Evolutionary conservation across 2,797 vertebrate genomes (phyloP).

Genomic region (Gymnothorax reevesii): DNA sequence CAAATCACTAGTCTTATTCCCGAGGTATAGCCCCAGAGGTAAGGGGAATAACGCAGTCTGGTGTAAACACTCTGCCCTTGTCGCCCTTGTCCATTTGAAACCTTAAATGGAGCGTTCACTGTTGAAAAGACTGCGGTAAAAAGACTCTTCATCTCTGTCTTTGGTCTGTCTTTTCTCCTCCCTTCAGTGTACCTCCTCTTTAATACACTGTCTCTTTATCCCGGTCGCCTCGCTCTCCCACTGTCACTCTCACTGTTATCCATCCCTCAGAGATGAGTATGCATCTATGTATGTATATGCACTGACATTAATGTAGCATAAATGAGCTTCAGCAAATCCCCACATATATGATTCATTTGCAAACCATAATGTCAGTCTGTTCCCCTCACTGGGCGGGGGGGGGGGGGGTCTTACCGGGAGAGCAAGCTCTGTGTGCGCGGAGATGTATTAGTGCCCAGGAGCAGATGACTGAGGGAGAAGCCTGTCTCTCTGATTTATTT

Average conservation of each 20-base stretch:
- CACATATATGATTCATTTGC: slow-evolving; percentile 64
- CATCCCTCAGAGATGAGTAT: neutral
- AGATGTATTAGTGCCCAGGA: slow-evolving; percentile 73
- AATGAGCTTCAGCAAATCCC: slow-evolving; percentile 66
- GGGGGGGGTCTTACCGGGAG: slow-evolving; percentile 53
- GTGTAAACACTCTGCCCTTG: neutral
- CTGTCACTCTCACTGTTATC: too few species aligned
- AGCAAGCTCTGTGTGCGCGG: slow-evolving; percentile 55
- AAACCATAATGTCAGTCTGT: slow-evolving; percentile 64
- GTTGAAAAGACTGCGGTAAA: neutral
- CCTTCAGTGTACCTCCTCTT: neutral
- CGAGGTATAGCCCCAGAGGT: neutral
- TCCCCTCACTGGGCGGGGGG: slow-evolving; percentile 60
- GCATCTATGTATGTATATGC: neutral
- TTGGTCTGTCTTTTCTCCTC: neutral
- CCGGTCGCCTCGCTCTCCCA: too few species aligned
- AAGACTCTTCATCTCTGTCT: neutral
- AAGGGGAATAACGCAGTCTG: neutral
- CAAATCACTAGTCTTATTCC: neutral
- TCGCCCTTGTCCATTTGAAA: neutral
- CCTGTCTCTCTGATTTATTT: slow-evolving; percentile 72
- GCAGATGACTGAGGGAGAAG: slow-evolving; percentile 57
- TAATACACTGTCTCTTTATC: neutral
- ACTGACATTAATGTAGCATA: slow-evolving; percentile 3
- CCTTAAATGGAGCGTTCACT: neutral